Conservation (phyloP, 2,113 vertebrate genomes). For the Elephas maximus region DNA sequence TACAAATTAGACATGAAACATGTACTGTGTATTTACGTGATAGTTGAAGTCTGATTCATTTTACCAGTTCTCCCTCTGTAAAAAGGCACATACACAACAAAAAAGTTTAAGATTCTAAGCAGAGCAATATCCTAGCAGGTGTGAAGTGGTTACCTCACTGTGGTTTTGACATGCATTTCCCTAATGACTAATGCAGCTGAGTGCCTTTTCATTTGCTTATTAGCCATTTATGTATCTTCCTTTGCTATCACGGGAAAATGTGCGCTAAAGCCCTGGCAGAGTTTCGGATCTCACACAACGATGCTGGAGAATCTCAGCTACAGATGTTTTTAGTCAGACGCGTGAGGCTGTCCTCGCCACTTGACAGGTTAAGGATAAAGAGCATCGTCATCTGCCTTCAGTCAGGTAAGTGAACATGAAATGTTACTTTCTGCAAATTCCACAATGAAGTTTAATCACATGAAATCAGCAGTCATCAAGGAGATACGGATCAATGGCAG, state of each 20-base stretch:
- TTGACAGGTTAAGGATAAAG: too few species aligned
- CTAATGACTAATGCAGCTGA: too few species aligned
- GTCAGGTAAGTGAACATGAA: background rate
- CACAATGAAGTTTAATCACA: constrained; percentile 4
- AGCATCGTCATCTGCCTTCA: constrained; percentile 11
- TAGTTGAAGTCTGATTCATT: background rate
- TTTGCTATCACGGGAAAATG: too few species aligned
- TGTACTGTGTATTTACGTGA: background rate
- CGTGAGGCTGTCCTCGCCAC: background rate
- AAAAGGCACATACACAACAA: constrained; percentile 1
- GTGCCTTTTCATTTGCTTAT: too few species aligned
- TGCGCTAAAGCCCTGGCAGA: background rate
- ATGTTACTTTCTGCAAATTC: background rate
- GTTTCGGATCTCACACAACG: constrained; percentile 44
- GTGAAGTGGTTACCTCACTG: too few species aligned
- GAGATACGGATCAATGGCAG: background rate
- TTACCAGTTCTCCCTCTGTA: background rate
- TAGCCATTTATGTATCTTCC: too few species aligned
- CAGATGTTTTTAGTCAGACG: constrained; percentile 15
- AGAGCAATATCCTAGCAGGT: background rate
- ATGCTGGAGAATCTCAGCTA: constrained; percentile 17
- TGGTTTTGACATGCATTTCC: too few species aligned
- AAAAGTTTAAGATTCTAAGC: constrained; percentile 20
- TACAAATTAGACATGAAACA: background rate
- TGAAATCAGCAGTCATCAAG: background rate